phyloP scores from a whole-genome alignment of 2,888 invertebrate species.

The Oscheius onirici region DNA sequence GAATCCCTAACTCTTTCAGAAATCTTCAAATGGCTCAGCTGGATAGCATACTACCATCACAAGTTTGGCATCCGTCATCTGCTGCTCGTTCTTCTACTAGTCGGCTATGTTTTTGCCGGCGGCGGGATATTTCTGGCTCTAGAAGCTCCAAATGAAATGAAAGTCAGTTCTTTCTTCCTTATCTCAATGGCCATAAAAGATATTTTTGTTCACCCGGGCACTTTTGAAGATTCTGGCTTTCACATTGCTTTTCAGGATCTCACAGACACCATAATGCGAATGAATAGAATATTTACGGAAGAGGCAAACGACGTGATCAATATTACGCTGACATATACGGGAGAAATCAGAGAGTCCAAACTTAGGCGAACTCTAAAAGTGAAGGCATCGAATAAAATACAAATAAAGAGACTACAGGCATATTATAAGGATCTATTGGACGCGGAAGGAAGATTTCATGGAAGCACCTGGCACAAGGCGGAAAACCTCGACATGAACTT shows the following conservation, averaged over 20 bases:
- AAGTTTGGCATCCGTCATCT: slow-evolving; percentile 61
- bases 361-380: slow-evolving; percentile 19
- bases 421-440: slow-evolving; percentile 60
- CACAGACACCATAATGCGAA: slow-evolving; percentile 28
- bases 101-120: slow-evolving; percentile 54
- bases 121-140: slow-evolving; percentile 55
- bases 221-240: background rate
- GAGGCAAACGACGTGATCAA: slow-evolving; percentile 27
- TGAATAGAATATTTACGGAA: slow-evolving; percentile 26
- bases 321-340: slow-evolving; percentile 24
- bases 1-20: slow-evolving; percentile 39
- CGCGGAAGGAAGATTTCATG: slow-evolving; percentile 57
- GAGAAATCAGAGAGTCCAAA: slow-evolving; percentile 17
- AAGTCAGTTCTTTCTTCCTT: slow-evolving; percentile 23
- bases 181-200: background rate
- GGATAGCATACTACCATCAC: slow-evolving; percentile 60
- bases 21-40: slow-evolving; percentile 52
- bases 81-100: slow-evolving; percentile 46
- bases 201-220: background rate
- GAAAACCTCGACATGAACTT: slow-evolving; percentile 61
- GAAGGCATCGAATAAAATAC: background rate
- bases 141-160: slow-evolving; percentile 51
- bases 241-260: slow-evolving; percentile 26
- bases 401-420: slow-evolving; percentile 35
- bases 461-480: slow-evolving; percentile 60